phyloP scores from a whole-genome alignment of 2,113 vertebrate species.

The Chiloscyllium plagiosum region DNA sequence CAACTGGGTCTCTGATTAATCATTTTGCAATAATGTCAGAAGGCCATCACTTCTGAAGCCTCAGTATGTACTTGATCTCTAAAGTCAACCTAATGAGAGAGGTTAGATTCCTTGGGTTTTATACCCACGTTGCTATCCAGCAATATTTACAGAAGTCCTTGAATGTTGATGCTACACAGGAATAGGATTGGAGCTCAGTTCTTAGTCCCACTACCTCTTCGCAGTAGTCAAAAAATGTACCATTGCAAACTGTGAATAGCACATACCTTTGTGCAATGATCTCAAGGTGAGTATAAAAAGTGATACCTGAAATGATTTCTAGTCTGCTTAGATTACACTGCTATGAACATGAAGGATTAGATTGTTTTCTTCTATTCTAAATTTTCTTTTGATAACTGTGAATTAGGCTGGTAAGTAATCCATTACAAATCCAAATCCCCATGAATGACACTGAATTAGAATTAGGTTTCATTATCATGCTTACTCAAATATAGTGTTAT shows the following conservation, averaged over 20 bases:
- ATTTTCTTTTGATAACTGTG: no score
- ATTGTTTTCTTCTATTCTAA: no score
- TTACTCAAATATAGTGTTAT: no score
- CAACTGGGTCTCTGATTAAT: no score
- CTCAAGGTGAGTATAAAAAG: neutral
- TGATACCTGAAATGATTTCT: neutral
- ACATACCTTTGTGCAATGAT: neutral
- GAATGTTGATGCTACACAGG: neutral
- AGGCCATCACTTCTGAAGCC: neutral
- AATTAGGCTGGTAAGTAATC: no score
- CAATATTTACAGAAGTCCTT: neutral
- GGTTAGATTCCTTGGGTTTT: neutral
- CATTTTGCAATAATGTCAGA: no score
- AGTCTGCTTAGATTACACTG: neutral
- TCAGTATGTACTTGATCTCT: neutral
- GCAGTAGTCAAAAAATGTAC: neutral
- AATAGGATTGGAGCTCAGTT: neutral
- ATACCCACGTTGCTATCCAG: neutral
- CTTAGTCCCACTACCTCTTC: neutral
- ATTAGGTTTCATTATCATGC: no score
- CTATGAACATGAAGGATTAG: no score
- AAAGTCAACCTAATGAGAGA: neutral
- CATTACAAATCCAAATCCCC: no score
- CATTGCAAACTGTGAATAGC: neutral
- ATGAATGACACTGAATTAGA: no score